Percentiles rank a stretch among this genome's conserved stretches.
phyloP scores from a whole-genome alignment of 2,888 invertebrate species.

The Odiellus spinosus region DNA sequence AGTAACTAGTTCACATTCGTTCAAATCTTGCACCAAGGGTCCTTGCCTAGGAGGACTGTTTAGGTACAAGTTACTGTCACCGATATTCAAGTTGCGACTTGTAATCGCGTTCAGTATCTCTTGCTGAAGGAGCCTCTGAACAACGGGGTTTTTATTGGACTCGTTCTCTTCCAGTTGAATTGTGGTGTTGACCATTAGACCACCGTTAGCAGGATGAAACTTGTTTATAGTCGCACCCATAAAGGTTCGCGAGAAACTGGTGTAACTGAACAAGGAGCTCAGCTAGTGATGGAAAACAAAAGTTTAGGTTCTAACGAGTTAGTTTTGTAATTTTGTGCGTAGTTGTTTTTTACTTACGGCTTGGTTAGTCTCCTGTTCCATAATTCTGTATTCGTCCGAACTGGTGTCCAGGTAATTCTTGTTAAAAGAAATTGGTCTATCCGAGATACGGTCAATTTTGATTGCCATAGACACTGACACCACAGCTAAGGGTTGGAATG shows the following conservation, averaged over 20 bases:
- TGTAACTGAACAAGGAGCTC: constrained; percentile 82
- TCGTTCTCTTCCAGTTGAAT: constrained; percentile 49
- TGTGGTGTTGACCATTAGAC: constrained; percentile 67
- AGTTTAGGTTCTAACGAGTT: neutral
- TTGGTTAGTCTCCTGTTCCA: constrained; percentile 68
- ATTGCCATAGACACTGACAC: constrained; percentile 56
- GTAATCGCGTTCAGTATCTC: constrained; percentile 65
- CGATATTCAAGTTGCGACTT: constrained; percentile 72
- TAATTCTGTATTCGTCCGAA: constrained; percentile 61
- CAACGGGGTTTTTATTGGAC: constrained; percentile 48
- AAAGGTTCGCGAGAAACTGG: constrained; percentile 73
- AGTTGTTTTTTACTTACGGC: constrained; percentile 46
- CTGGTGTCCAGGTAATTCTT: constrained; percentile 52
- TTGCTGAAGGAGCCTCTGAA: constrained; percentile 60
- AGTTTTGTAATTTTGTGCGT: no score
- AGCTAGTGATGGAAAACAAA: constrained; percentile 40
- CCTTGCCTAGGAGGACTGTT: constrained; percentile 64
- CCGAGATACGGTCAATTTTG: constrained; percentile 65
- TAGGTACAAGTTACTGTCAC: constrained; percentile 68
- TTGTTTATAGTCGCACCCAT: constrained; percentile 62
- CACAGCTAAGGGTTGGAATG: constrained; percentile 12
- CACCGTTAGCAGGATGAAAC: constrained; percentile 50
- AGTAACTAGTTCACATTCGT: constrained; percentile 66
- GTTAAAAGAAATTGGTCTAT: constrained; percentile 60
- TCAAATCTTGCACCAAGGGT: constrained; percentile 58